Base-by-base conservation (phyloP, 92 coral and sea anemone species). In the Bergia sp. region DNA sequence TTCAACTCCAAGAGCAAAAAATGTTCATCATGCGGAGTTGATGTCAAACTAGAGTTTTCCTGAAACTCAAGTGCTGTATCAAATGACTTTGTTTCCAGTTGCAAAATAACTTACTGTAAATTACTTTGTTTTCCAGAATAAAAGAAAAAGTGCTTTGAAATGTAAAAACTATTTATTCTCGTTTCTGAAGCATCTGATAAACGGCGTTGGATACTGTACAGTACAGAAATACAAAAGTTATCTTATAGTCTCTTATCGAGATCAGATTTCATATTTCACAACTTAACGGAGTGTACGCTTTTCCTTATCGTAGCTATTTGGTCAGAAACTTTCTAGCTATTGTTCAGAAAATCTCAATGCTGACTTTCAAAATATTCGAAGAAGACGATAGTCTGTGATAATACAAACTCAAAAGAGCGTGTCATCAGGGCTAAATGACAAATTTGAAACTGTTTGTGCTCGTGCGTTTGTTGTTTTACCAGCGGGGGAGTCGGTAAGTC, bases 391-490 rank as follows among this genome's bases (percentile, higher is more conserved):
- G 6, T 73, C 41, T 73, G 41, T 73, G 40, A 36, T 2, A 23
- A 39, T 44, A 66, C 9, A 42, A 45, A 7, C 50, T 8, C 23
- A 66, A 65, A 82, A 65, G 9, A 45, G 38, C 9, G 21, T 37
- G 86, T 65, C 76, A 41, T 82, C 86, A 40, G 41, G 37, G 45
- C 3, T 40, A 37, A 43, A 39, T 8, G 18, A 2, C 15, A 7
- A 18, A 18, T 20, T 65, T 41, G n/a, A 41, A 16, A 82, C 77
- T n/a, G 21, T 82, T 82, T 82, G 29, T 29, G 82, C 71, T 66
- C n/a, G 77, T 82, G 86, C 13, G 73, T 66, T 67, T 82, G 57
- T 82, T 82, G 37, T 65, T 67, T 71, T 66, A 44, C 11, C 76
- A 82, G 58, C 86, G 41, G 77, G 77, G 44, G 64, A 82, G 39